Percentiles rank a stretch among this genome's conserved stretches.
These are phyloP conservation scores for Siniperca undulata DNA, from an alignment of 2,797 vertebrate genomes.

Conservation along the genomic window DNA sequence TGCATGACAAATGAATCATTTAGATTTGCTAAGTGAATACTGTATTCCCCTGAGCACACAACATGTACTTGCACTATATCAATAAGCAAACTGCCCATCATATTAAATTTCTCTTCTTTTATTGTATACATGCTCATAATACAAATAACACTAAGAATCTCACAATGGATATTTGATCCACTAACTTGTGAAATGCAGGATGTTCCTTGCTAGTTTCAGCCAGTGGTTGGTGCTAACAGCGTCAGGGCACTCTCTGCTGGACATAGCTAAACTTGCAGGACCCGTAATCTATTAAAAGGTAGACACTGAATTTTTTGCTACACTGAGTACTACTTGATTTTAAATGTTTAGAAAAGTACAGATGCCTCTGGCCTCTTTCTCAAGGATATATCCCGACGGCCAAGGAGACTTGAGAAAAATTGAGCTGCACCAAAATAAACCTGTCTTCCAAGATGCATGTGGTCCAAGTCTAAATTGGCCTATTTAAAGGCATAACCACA, in stretches of 20 bases:
- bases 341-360: slow-evolving; percentile 82
- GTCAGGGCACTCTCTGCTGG: slow-evolving; percentile 80
- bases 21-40: slow-evolving; percentile 52
- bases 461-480: slow-evolving; percentile 87
- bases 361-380: slow-evolving; percentile 85
- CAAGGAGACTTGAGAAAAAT: slow-evolving; percentile 91
- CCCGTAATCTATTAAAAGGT: slow-evolving; percentile 3
- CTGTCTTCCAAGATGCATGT: slow-evolving; percentile 90
- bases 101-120: slow-evolving; percentile 14
- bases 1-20: slow-evolving; percentile 54
- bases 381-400: slow-evolving; percentile 86
- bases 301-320: slow-evolving; percentile 19
- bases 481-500: slow-evolving; percentile 88
- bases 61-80: slow-evolving; percentile 27
- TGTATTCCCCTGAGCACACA: slow-evolving; percentile 25
- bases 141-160: slow-evolving; percentile 7
- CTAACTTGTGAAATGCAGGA: slow-evolving; percentile 13
- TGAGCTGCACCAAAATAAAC: slow-evolving; percentile 89
- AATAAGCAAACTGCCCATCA: slow-evolving; percentile 14
- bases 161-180: slow-evolving; percentile 1
- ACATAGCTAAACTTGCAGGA: slow-evolving; percentile 56
- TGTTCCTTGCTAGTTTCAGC: slow-evolving; percentile 6
- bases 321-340: slow-evolving; percentile 60
- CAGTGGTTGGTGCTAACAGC: slow-evolving; percentile 44
- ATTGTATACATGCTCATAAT: slow-evolving; percentile 2